phyloP scores from a whole-genome alignment of 2,113 vertebrate genomes.

The Prionailurus viverrinus region DNA sequence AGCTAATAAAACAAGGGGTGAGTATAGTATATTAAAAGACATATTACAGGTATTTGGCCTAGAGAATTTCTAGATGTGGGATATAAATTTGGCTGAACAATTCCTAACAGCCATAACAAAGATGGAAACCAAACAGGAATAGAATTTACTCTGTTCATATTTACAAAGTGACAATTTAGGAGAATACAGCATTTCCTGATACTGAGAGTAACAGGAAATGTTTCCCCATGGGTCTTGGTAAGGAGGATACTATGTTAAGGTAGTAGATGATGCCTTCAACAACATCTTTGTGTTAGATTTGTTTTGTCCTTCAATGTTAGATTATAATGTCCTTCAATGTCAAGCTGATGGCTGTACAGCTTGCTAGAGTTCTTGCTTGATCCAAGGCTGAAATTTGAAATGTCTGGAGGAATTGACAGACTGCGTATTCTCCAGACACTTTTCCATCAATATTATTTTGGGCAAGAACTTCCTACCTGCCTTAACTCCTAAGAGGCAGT shows the following conservation, averaged over 20 bases:
- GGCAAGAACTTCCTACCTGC: conserved; percentile 30
- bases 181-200: conserved; percentile 14
- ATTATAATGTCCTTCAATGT: conserved; percentile 47
- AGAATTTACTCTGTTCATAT: conserved; percentile 17
- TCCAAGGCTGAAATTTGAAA: conserved; percentile 56
- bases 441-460: conserved; percentile 47
- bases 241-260: conserved; percentile 1
- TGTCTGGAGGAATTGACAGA: conserved; percentile 39
- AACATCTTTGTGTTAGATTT: conserved; percentile 32
- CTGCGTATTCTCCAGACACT: conserved; percentile 16
- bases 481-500: not conserved
- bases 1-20: not conserved
- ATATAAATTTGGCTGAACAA: conserved; percentile 36
- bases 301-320: conserved; percentile 24
- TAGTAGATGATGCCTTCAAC: not conserved
- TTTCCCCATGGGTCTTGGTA: not conserved
- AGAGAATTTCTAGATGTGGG: conserved; percentile 30
- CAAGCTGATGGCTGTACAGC: conserved; percentile 25
- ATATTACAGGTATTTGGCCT: not conserved
- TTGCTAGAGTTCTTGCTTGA: not conserved
- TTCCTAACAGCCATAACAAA: conserved; percentile 3
- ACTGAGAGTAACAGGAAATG: not conserved
- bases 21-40: not conserved
- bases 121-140: conserved; percentile 20
- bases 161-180: conserved; percentile 36